Conservation (phyloP, 2,113 vertebrate species). For the Perognathus longimembris region DNA sequence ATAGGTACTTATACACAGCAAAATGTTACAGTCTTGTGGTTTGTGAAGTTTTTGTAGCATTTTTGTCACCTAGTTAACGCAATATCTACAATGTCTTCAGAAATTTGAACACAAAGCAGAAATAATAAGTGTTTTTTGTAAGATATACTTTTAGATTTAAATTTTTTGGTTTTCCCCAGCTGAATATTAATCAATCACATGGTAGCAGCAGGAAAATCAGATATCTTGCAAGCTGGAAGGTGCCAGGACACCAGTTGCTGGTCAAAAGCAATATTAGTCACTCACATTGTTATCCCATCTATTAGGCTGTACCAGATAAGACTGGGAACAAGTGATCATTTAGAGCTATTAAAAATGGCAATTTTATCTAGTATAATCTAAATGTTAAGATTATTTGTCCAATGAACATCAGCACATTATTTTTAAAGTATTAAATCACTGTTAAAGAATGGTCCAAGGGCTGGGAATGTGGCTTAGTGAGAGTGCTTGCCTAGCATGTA, state of each 20-base stretch:
- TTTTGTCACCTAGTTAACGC: background rate
- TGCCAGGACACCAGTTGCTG: background rate
- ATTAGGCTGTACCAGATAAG: conserved; percentile 3
- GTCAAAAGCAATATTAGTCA: background rate
- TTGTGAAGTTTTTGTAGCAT: background rate
- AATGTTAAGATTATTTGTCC: conserved; percentile 17
- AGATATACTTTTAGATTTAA: background rate
- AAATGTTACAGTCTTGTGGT: no score
- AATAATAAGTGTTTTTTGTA: background rate
- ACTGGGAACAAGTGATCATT: background rate
- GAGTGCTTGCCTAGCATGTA: no score
- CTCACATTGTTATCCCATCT: background rate
- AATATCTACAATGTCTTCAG: background rate
- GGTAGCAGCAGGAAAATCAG: background rate
- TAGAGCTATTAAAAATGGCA: conserved; percentile 7
- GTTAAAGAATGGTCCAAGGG: background rate
- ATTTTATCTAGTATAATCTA: conserved; percentile 2
- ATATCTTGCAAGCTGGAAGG: background rate
- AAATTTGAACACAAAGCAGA: background rate
- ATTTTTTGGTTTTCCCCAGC: background rate
- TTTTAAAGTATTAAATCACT: conserved; percentile 30
- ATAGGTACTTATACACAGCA: no score
- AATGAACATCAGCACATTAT: background rate
- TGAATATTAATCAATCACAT: background rate
- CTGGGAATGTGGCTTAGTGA: no score